These are phyloP conservation scores for Benthosema pterotum DNA, from an alignment of 2,797 vertebrate genomes.

Conservation along the genomic window DNA sequence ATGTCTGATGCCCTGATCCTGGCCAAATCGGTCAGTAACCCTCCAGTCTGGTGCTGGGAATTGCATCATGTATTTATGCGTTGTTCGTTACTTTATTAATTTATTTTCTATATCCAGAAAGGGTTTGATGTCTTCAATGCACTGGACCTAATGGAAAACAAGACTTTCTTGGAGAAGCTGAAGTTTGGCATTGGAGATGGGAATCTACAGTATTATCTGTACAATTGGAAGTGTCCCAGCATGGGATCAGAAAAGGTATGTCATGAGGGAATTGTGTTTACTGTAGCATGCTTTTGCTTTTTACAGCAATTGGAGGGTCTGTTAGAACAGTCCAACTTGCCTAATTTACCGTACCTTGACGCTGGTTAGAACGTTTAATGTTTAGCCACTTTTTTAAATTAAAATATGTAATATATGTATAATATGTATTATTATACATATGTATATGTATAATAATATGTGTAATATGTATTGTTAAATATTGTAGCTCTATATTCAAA, in stretches of 20 bases:
- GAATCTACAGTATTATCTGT: conserved; percentile 99
- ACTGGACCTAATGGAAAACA: conserved; percentile 99
- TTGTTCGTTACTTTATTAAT: background rate
- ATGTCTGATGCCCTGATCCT: conserved; percentile 97
- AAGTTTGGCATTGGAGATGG: conserved; percentile 98
- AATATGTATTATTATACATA: too few relatives aligned
- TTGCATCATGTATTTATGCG: too few relatives aligned
- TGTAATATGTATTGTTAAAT: too few relatives aligned
- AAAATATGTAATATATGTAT: too few relatives aligned
- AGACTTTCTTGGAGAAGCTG: conserved; percentile 98
- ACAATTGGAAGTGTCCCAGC: conserved; percentile 99
- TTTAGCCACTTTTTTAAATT: too few relatives aligned
- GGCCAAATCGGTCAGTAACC: conserved; percentile 88
- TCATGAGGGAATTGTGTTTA: background rate
- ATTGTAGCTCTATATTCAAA: too few relatives aligned
- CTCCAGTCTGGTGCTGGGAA: background rate
- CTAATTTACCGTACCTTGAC: too few relatives aligned
- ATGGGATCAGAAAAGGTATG: conserved; percentile 96
- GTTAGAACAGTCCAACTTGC: too few relatives aligned
- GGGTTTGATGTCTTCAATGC: conserved; percentile 99
- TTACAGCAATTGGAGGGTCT: background rate
- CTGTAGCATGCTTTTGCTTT: background rate
- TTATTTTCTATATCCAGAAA: conserved; percentile 81
- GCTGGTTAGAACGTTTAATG: too few relatives aligned
- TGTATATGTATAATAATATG: too few relatives aligned